Evolutionary conservation across 1,140 invertebrate species (phyloP).

Genomic region (Caenorhabditis remanei): DNA sequence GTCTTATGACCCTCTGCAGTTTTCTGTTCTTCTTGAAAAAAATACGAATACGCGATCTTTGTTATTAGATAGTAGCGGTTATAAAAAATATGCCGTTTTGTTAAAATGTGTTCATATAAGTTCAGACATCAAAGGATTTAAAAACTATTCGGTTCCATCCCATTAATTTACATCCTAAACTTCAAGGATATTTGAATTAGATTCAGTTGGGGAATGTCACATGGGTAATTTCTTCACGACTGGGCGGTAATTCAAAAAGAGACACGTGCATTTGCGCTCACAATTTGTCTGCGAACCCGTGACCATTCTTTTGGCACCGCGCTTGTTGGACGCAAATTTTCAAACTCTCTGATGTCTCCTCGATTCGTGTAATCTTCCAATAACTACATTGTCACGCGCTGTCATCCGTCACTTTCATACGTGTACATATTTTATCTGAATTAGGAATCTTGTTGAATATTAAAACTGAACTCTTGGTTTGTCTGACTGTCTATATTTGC

Average conservation of each 20-base stretch:
- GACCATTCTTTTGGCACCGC: slow-evolving; percentile 37
- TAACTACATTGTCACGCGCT: not conserved
- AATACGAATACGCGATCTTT: too few species aligned
- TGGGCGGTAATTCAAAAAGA: not conserved
- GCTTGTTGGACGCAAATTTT: slow-evolving; percentile 13
- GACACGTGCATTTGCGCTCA: not conserved
- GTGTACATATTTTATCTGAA: not conserved
- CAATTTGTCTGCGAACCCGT: not conserved
- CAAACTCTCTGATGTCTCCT: slow-evolving; percentile 1
- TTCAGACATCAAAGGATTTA: too few species aligned
- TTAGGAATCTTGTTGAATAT: not conserved
- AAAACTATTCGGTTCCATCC: not conserved
- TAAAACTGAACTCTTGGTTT: slow-evolving; percentile 19
- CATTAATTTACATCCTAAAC: too few species aligned
- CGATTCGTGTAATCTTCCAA: not conserved
- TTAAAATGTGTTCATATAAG: too few species aligned
- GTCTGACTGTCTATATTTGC: slow-evolving; percentile 18
- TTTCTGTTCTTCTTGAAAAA: too few species aligned
- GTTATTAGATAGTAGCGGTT: too few species aligned
- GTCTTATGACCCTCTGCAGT: too few species aligned
- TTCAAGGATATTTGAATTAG: not conserved
- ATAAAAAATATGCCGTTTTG: not conserved
- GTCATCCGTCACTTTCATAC: not conserved
- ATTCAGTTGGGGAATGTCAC: not conserved
- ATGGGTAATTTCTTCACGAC: not conserved